Evolutionary conservation across 1,140 invertebrate genomes (phyloP), one percentile per base, ranked within the genome.

Genomic region (Formica exsecta): DNA sequence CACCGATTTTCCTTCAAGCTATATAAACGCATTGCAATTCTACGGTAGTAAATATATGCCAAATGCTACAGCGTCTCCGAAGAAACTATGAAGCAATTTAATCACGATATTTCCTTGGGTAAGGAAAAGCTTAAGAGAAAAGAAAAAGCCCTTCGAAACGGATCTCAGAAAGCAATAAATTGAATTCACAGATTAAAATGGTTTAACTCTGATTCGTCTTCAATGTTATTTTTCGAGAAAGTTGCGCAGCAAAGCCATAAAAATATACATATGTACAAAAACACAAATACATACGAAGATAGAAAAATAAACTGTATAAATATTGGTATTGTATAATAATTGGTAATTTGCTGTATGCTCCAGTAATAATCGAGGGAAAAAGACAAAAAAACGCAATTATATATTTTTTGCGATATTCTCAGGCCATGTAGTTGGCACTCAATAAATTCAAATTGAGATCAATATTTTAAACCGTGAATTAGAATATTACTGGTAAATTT

Each of bases 381-480:
- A 65, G 1, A 4, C 4, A 48, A 32, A 22, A 65, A 44, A 4
- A 32, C 1, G 2, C 36, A 36, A 81, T 71, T 59, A 41, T 48
- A 22, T 54, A 29, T 61, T 75, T 74, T 32, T 32, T 32, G 29
- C n/a, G 13, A 22, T 3, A 7, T 16, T 3, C 3, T 36, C 16
- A 19, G 22, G 2, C 13, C 13, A 25, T 36, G 22, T 29, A 54
- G 36, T 54, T 44, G 13, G 54, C 25, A 1, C 25, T 29, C 1
- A 87, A 73, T 84, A 79, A 70, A 90, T 90, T 90, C 89, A 90
- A 89, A 90, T 90, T 89, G 87, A 90, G 88, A 89, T 90, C 85
- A 90, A 90, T 90, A 90, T 89, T 74, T 87, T 81, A 76, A 54
- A 59, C 64, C 32, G 68, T 74, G 68, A 87, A 90, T 90, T 85